Conservation (phyloP, 2,888 invertebrate species). For the Xylota sylvarum region DNA sequence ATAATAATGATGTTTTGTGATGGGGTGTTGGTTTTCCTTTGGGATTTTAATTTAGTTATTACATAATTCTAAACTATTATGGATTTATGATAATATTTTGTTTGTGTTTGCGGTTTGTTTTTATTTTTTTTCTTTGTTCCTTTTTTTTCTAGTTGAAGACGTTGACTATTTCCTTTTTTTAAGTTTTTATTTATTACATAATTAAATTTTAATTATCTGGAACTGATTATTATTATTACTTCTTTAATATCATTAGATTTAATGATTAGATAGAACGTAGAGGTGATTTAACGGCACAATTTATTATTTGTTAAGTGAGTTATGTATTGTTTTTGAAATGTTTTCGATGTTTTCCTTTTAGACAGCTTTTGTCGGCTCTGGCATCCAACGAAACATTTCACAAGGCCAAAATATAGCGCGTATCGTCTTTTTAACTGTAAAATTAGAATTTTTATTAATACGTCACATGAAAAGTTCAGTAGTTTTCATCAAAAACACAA, state of each 20-base stretch:
- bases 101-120: constrained; percentile 32
- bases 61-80: constrained; percentile 47
- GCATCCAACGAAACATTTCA: constrained; percentile 85
- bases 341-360: constrained; percentile 80
- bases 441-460: constrained; percentile 23
- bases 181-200: constrained; percentile 30
- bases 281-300: constrained; percentile 74
- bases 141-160: constrained; percentile 70
- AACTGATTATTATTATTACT: constrained; percentile 73
- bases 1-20: constrained; percentile 48
- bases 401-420: constrained; percentile 85
- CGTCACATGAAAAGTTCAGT: too few species aligned
- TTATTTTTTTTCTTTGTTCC: constrained; percentile 41
- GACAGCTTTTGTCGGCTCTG: constrained; percentile 85
- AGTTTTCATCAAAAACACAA: too few species aligned
- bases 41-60: constrained; percentile 12
- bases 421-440: constrained; percentile 84
- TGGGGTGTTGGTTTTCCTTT: constrained; percentile 44
- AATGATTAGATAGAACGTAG: constrained; percentile 71
- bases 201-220: constrained; percentile 69
- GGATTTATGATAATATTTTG: constrained; percentile 52
- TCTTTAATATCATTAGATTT: constrained; percentile 57
- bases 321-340: constrained; percentile 78
- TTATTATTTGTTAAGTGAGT: constrained; percentile 73
- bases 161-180: constrained; percentile 63